Conservation (phyloP, 2,113 vertebrate species). For the Oophaga pumilio region DNA sequence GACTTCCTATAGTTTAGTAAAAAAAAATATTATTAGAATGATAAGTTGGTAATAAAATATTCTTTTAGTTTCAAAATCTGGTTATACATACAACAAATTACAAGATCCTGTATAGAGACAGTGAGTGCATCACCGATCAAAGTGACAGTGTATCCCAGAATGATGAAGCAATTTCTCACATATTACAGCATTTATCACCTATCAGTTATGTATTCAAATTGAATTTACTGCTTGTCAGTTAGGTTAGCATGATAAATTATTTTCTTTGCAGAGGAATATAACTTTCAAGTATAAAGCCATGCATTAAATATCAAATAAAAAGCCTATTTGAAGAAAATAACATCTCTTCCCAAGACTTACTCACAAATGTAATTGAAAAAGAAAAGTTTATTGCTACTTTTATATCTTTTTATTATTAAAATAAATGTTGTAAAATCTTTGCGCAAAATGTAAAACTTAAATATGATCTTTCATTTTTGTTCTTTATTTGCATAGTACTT, state of each 20-base stretch:
- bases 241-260: conserved; percentile 51
- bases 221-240: conserved; percentile 56
- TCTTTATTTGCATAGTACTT: background rate
- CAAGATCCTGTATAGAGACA: background rate
- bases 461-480: conserved; percentile 24
- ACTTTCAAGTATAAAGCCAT: conserved; percentile 49
- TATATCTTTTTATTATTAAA: conserved; percentile 41
- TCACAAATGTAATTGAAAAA: conserved; percentile 43
- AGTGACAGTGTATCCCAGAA: conserved; percentile 36
- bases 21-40: conserved; percentile 15
- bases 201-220: conserved; percentile 55
- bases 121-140: conserved; percentile 23
- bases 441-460: background rate
- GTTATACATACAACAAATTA: background rate
- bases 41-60: conserved; percentile 20
- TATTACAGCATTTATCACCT: conserved; percentile 52
- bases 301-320: conserved; percentile 53
- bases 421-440: conserved; percentile 38
- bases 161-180: conserved; percentile 50
- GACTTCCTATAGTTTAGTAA: conserved; percentile 1
- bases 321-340: conserved; percentile 48
- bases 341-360: conserved; percentile 22
- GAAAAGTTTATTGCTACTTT: conserved; percentile 27
- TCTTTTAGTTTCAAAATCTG: background rate
- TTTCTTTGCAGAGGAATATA: conserved; percentile 39